phyloP scores from a whole-genome alignment of 2,113 vertebrate species.

The Craseonycteris thonglongyai region DNA sequence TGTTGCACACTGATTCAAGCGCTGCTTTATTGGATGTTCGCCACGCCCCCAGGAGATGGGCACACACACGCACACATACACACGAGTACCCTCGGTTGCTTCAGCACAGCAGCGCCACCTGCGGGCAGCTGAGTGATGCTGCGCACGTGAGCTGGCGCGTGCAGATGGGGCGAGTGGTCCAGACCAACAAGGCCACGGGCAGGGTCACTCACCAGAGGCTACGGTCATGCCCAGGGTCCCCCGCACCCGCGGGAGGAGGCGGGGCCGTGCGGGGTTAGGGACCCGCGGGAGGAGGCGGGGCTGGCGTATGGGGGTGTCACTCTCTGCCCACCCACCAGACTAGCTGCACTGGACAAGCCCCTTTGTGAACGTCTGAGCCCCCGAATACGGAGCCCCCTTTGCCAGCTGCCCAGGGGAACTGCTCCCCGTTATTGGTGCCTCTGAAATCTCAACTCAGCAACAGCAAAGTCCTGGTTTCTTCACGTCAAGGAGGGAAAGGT shows the following conservation, averaged over 20 bases:
- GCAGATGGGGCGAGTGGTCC: background rate
- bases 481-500: background rate
- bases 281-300: too few relatives aligned
- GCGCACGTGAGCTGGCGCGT: background rate
- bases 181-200: background rate
- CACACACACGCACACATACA: background rate
- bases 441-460: rapidly evolving
- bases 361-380: too few relatives aligned
- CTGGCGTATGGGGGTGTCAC: too few relatives aligned
- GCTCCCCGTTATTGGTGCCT: too few relatives aligned
- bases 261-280: too few relatives aligned
- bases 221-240: background rate
- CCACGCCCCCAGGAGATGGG: background rate
- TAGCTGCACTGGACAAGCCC: background rate
- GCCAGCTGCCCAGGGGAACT: background rate
- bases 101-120: background rate
- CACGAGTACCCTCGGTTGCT: background rate
- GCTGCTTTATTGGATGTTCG: background rate
- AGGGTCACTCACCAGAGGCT: background rate
- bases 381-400: rapidly evolving
- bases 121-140: too few relatives aligned
- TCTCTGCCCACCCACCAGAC: too few relatives aligned
- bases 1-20: background rate
- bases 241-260: too few relatives aligned
- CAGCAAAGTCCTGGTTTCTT: background rate